Percentiles rank a stretch among this genome's conserved stretches.
phyloP scores from a whole-genome alignment of 2,797 vertebrate species.

The Aphelocoma californica region DNA sequence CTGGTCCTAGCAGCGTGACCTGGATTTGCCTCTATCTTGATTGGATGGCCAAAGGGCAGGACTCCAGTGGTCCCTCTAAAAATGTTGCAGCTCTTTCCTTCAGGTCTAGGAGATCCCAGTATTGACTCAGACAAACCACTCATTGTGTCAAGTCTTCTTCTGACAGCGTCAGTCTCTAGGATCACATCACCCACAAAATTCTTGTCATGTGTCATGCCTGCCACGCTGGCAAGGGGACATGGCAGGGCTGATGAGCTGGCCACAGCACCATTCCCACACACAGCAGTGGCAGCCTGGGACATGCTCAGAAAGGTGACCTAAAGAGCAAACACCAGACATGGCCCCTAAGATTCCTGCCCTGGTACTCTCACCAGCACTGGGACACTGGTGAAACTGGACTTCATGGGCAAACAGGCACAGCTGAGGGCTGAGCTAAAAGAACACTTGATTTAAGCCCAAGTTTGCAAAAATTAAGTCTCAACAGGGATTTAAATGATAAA shows the following conservation, averaged over 20 bases:
- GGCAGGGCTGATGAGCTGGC: accelerated
- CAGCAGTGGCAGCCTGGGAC: neutral
- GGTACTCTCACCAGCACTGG: neutral
- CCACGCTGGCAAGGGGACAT: accelerated
- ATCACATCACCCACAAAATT: neutral
- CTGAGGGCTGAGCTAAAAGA: neutral
- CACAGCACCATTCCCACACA: too few relatives aligned
- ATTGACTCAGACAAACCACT: neutral
- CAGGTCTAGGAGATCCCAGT: neutral
- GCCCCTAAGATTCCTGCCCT: neutral
- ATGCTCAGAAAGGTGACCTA: neutral
- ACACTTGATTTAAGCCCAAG: neutral
- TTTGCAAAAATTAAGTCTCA: neutral
- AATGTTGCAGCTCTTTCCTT: neutral
- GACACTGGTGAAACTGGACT: neutral
- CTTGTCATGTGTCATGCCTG: neutral
- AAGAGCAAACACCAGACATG: neutral
- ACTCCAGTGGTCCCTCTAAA: neutral
- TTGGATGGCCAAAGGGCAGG: neutral
- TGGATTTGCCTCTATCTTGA: neutral
- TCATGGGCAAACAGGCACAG: neutral
- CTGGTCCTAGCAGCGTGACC: neutral
- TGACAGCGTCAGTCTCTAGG: neutral
- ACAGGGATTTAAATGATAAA: neutral
- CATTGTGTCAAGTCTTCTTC: neutral